Percentiles rank a stretch among this genome's conserved stretches.
These are phyloP conservation scores for Magallana gigas DNA, from an alignment of 1,140 invertebrate species.

Conservation along the genomic window DNA sequence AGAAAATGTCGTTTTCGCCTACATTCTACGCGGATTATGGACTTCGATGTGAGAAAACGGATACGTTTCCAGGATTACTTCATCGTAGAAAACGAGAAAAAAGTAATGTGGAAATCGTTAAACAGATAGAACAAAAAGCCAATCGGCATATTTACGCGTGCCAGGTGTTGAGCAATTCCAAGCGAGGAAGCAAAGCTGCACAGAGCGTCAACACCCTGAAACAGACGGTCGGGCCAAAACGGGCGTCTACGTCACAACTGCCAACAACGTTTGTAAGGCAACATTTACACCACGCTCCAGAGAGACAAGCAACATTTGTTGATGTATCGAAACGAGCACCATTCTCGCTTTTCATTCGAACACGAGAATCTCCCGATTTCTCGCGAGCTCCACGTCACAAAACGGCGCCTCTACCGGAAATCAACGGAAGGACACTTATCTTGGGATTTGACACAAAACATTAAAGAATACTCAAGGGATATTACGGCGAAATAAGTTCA, in stretches of 20 bases:
- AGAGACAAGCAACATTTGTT: conserved; percentile 44
- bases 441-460: conserved; percentile 38
- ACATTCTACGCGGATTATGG: conserved; percentile 55
- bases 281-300: neutral
- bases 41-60: conserved; percentile 44
- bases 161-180: conserved; percentile 49
- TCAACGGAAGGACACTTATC: conserved; percentile 50
- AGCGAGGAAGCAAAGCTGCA: conserved; percentile 51
- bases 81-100: conserved; percentile 36
- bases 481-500: too few species aligned
- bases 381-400: neutral
- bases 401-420: conserved; percentile 51
- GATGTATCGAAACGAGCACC: conserved; percentile 48
- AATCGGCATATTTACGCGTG: conserved; percentile 55
- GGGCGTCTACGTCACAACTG: neutral
- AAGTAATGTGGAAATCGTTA: conserved; percentile 23
- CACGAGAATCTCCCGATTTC: conserved; percentile 42
- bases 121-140: conserved; percentile 50
- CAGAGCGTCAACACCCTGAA: conserved; percentile 51
- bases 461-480: neutral
- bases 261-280: conserved; percentile 43
- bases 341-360: conserved; percentile 49
- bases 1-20: conserved; percentile 42
- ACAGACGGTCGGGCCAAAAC: conserved; percentile 44
- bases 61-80: conserved; percentile 45